Conservation (phyloP, 1,140 invertebrate genomes). For the Leptonema lineaticorne region DNA sequence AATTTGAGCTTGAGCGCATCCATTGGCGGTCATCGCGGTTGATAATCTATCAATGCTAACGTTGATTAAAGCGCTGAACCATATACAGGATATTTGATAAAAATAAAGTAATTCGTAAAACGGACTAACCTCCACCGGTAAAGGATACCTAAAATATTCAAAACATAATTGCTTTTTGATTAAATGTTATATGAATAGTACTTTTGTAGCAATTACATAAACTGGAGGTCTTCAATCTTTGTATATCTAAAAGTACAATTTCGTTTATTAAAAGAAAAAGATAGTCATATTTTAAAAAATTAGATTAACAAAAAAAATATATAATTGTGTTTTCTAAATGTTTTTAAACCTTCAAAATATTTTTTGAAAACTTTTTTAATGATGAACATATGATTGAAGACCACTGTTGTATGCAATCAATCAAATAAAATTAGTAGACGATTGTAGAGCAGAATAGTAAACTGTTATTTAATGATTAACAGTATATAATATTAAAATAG, state of each 20-base stretch:
- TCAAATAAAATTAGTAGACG: too few relatives aligned
- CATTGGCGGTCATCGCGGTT: conserved; percentile 42
- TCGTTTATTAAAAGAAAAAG: too few relatives aligned
- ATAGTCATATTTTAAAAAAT: conserved; percentile 8
- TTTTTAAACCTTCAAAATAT: too few relatives aligned
- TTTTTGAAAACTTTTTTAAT: too few relatives aligned
- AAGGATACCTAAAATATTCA: conserved; percentile 39
- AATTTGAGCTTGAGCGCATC: conserved; percentile 43
- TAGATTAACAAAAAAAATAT: too few relatives aligned
- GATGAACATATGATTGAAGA: too few relatives aligned
- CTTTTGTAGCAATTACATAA: conserved; percentile 10
- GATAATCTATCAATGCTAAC: conserved; percentile 43
- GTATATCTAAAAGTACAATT: too few relatives aligned
- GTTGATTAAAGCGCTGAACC: conserved; percentile 43
- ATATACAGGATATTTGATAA: conserved; percentile 40
- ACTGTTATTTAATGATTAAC: too few relatives aligned
- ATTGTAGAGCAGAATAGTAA: too few relatives aligned
- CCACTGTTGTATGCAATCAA: too few relatives aligned
- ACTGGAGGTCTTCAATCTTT: not conserved
- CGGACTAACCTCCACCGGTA: conserved; percentile 24
- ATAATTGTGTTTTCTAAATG: too few relatives aligned
- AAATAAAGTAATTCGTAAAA: conserved; percentile 39
- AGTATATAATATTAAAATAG: too few relatives aligned
- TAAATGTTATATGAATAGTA: not conserved
- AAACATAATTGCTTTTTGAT: not conserved